phyloP scores from a whole-genome alignment of 2,888 invertebrate species.

The Ligdia adustata region DNA sequence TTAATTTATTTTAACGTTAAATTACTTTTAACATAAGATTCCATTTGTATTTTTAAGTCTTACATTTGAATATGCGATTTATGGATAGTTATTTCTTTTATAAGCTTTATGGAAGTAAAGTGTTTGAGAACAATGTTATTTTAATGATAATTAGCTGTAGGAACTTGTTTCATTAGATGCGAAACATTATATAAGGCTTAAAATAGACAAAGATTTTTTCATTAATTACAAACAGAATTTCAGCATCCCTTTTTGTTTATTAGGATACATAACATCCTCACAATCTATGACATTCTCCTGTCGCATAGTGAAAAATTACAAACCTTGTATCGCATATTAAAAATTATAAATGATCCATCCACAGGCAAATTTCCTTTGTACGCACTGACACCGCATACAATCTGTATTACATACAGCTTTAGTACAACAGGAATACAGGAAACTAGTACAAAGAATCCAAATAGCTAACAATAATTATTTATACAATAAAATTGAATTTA shows the following conservation, averaged over 20 bases:
- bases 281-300: slow-evolving; percentile 55
- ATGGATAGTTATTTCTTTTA: no score
- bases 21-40: no score
- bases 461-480: slow-evolving; percentile 10
- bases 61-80: no score
- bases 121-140: no score
- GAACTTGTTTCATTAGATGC: no score
- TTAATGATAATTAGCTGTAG: no score
- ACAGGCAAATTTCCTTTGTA: slow-evolving; percentile 38
- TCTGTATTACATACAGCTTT: slow-evolving; percentile 23
- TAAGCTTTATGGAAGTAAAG: no score
- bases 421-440: slow-evolving; percentile 30
- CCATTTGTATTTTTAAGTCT: no score
- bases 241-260: slow-evolving; percentile 62
- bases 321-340: slow-evolving; percentile 48
- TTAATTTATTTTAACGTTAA: no score
- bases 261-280: slow-evolving; percentile 64
- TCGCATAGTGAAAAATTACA: slow-evolving; percentile 68
- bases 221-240: no score
- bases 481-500: slow-evolving; percentile 9
- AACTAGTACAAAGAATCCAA: slow-evolving; percentile 17
- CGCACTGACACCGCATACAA: slow-evolving; percentile 29
- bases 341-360: slow-evolving; percentile 40
- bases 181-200: no score
- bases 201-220: no score